Evolutionary conservation across 2,113 vertebrate genomes (phyloP).

Genomic region (Dasyurus viverrinus): DNA sequence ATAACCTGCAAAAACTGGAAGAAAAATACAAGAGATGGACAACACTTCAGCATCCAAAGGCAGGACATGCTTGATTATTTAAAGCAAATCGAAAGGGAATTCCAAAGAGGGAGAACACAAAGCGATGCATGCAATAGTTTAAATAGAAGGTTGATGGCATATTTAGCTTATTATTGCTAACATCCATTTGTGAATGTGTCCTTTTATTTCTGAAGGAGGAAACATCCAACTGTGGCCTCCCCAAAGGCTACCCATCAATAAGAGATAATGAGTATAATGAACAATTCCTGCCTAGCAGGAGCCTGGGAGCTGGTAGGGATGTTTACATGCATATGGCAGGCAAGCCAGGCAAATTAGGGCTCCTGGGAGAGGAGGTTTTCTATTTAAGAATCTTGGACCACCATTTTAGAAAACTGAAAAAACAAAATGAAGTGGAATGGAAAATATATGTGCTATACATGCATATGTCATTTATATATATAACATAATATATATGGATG

Average conservation of each 20-base stretch:
- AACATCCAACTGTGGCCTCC: conserved; percentile 58
- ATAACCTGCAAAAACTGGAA: neutral
- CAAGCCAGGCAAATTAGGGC: conserved; percentile 50
- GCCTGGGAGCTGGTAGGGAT: neutral
- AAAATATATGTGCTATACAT: neutral
- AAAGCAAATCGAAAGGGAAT: conserved; percentile 39
- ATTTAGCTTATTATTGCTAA: conserved; percentile 63
- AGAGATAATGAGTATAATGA: conserved; percentile 56
- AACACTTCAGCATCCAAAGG: neutral
- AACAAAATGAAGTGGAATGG: conserved; percentile 44
- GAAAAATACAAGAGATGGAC: neutral
- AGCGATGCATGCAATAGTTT: conserved; percentile 36
- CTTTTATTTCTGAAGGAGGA: conserved; percentile 62
- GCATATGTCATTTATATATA: too few species aligned
- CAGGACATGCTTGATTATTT: neutral
- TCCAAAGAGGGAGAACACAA: conserved; percentile 54
- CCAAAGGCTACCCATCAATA: conserved; percentile 46
- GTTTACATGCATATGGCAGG: conserved; percentile 49
- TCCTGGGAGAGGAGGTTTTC: conserved; percentile 37
- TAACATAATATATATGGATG: neutral
- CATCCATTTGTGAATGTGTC: conserved; percentile 43
- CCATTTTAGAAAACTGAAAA: conserved; percentile 41
- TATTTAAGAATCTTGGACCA: conserved; percentile 27
- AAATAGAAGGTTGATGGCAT: conserved; percentile 55
- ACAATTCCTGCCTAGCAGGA: conserved; percentile 43